phyloP scores from a whole-genome alignment of 2,888 invertebrate genomes.

The Gymnosoma rotundatum region DNA sequence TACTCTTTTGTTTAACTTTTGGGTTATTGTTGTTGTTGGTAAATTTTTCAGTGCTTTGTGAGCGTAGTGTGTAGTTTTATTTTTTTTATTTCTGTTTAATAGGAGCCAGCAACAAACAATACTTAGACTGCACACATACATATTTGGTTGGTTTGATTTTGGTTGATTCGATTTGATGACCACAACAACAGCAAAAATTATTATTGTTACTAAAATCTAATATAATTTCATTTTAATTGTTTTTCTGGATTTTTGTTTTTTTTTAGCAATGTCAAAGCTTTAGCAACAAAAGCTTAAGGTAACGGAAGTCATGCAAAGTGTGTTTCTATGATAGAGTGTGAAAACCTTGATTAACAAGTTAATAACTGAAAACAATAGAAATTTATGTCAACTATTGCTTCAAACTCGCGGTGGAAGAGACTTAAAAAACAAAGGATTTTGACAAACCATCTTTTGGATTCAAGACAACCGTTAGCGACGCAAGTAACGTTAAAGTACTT shows the following conservation, averaged over 20 bases:
- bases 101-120: conserved; percentile 34
- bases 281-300: neutral
- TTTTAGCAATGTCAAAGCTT: conserved; percentile 30
- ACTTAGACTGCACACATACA: neutral
- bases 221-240: conserved; percentile 2
- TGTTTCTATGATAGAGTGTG: neutral
- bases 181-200: neutral
- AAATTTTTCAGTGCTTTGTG: neutral
- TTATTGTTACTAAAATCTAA: neutral
- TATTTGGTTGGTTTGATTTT: neutral
- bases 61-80: neutral
- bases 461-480: no score
- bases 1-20: neutral
- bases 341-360: neutral
- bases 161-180: neutral
- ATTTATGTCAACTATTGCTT: no score
- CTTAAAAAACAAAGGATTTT: no score
- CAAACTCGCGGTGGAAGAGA: no score
- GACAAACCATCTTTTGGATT: no score
- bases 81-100: conserved; percentile 35
- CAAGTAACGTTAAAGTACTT: no score
- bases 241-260: neutral
- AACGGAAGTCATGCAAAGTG: no score
- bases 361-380: no score
- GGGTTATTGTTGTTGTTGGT: neutral